Conservation (phyloP, 2,797 vertebrate species). For the Crax fasciolata region DNA sequence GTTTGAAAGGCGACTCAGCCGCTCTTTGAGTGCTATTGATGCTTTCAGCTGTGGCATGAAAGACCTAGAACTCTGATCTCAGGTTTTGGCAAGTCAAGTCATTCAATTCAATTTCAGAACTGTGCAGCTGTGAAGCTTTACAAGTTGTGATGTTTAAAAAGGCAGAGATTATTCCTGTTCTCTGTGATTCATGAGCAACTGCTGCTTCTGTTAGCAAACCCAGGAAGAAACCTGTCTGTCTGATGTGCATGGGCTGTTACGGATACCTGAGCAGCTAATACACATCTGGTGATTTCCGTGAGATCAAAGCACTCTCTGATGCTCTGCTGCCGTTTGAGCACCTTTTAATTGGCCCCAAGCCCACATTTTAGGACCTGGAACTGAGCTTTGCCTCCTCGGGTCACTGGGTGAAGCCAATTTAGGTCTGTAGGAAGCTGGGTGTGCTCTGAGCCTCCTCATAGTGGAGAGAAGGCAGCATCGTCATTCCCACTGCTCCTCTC, state of each 20-base stretch:
- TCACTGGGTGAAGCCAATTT: background rate
- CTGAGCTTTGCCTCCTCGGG: background rate
- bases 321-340: constrained; percentile 48
- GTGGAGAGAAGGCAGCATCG: rapidly evolving
- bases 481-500: background rate
- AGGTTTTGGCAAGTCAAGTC: constrained; percentile 60
- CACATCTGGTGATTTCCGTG: background rate
- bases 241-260: constrained; percentile 53
- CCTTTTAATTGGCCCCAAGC: constrained; percentile 48
- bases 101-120: constrained; percentile 61
- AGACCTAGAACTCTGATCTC: constrained; percentile 75
- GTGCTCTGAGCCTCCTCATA: background rate
- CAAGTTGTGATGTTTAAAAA: constrained; percentile 55
- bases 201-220: constrained; percentile 51
- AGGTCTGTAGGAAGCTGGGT: background rate
- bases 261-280: constrained; percentile 42
- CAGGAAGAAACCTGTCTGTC: constrained; percentile 64
- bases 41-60: constrained; percentile 68
- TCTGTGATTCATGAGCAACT: constrained; percentile 48
- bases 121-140: constrained; percentile 53
- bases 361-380: background rate
- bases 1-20: constrained; percentile 58
- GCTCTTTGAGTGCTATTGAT: constrained; percentile 53
- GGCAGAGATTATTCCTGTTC: constrained; percentile 67
- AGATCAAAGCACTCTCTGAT: background rate